A percentile compares a stretch with the other conserved stretches of the same genome.
These are phyloP conservation scores for Bombus confusus DNA, from an alignment of 1,140 invertebrate genomes.

Conservation along the genomic window DNA sequence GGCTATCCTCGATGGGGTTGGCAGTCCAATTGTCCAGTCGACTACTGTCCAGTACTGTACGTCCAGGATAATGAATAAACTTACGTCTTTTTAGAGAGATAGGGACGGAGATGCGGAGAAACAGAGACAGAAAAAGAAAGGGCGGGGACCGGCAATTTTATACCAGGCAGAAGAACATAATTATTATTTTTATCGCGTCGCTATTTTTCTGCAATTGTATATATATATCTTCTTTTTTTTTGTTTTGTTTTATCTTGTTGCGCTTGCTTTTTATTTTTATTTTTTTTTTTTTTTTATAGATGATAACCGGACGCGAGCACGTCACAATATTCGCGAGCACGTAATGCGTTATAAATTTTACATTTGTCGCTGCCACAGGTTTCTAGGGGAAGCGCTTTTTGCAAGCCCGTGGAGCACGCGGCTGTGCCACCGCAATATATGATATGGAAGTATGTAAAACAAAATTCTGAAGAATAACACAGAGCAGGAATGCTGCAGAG, in stretches of 20 bases:
- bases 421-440: slow-evolving; percentile 22
- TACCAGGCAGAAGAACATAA: background rate
- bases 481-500: slow-evolving; percentile 34
- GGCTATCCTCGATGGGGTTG: slow-evolving; percentile 74
- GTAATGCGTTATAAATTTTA: slow-evolving; percentile 53
- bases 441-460: slow-evolving; percentile 44
- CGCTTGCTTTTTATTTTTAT: background rate
- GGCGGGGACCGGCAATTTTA: background rate
- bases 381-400: slow-evolving; percentile 35
- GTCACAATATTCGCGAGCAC: slow-evolving; percentile 27
- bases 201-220: background rate
- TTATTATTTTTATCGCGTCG: slow-evolving; percentile 23
- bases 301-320: slow-evolving; percentile 29
- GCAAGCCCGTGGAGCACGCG: slow-evolving; percentile 10
- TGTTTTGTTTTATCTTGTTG: background rate
- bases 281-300: background rate
- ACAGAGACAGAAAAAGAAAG: slow-evolving; percentile 4
- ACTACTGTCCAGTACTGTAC: slow-evolving; percentile 66
- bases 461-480: slow-evolving; percentile 56
- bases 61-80: slow-evolving; percentile 74
- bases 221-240: background rate
- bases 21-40: slow-evolving; percentile 74
- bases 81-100: slow-evolving; percentile 63
- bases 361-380: slow-evolving; percentile 20
- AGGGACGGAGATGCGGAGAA: slow-evolving; percentile 1